A percentile compares a stretch with the other conserved stretches of the same genome.
Evolutionary conservation across 2,888 invertebrate genomes (phyloP).

Genomic region (Trimorus sp.): DNA sequence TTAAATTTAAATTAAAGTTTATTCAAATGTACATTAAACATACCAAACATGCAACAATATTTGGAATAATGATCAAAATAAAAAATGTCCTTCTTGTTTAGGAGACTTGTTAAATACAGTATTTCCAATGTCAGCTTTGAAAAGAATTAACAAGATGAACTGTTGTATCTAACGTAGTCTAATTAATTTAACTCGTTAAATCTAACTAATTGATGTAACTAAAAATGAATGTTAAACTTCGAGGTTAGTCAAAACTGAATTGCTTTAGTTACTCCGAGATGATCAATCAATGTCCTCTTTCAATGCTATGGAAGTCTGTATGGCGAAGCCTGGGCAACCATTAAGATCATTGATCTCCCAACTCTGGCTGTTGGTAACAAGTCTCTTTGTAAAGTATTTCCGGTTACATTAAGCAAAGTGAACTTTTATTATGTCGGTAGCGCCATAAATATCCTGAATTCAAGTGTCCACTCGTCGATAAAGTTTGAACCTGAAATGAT

Average conservation of each 20-base stretch:
- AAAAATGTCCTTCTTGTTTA: too few relatives aligned
- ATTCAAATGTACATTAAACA: too few relatives aligned
- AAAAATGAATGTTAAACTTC: conserved; percentile 38
- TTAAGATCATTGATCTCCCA: conserved; percentile 56
- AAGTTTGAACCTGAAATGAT: conserved; percentile 24
- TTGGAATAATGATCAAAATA: too few relatives aligned
- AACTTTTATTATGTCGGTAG: conserved; percentile 5
- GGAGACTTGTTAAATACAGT: too few relatives aligned
- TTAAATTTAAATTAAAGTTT: too few relatives aligned
- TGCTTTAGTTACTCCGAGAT: conserved; percentile 38
- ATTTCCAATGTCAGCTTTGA: too few relatives aligned
- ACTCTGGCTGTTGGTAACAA: conserved; percentile 27
- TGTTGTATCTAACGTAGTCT: too few relatives aligned
- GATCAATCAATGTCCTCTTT: conserved; percentile 59
- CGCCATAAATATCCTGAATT: not conserved
- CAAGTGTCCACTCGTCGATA: conserved; percentile 3
- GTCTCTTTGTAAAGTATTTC: conserved; percentile 22
- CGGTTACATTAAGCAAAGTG: conserved; percentile 32
- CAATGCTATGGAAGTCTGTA: conserved; percentile 49
- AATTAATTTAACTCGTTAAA: too few relatives aligned
- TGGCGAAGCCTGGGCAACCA: conserved; percentile 32
- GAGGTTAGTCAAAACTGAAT: conserved; percentile 44
- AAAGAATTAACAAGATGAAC: too few relatives aligned
- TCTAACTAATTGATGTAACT: not conserved
- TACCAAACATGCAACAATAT: too few relatives aligned